Base-by-base conservation (phyloP, 2,113 vertebrate species). In the Collichthys lucidus region DNA sequence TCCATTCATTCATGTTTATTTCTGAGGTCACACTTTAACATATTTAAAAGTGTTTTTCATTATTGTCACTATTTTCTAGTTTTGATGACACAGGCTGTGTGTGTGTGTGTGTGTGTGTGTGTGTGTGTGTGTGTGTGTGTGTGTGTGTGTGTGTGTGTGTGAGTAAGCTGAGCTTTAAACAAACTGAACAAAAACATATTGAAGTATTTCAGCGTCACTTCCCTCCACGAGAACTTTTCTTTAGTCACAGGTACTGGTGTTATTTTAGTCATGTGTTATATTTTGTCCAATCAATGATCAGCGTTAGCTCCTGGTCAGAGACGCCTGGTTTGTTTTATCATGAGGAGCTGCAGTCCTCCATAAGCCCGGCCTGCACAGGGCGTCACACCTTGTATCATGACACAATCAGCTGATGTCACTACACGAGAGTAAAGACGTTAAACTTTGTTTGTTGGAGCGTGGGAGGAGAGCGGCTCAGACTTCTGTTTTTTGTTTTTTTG, bases 391-490 rank as follows among this genome's bases (percentile, higher is more conserved):
- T 94, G 91, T 91, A 93, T 95, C 91, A 93, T 61, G 91, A 92
- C 90, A 90, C 92, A 89, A 92, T 77, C 74, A 84, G 78, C 93
- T 95, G 96, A 96, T 94, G 95, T 42, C 71, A 57, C 95, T 94
- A 92, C 91, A 93, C 92, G 88, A 92, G 86, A 92, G 86, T 17
- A 29, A 90, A 94, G 91, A 93, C 93, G 94, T 93, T 94, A 94
- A 89, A 94, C 77, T 91, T 94, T 77, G 49, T 49, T 62, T 40
- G 55, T 11, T 44, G 20, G 68, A 44, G 55, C 35, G 35, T 59
- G 49, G 4, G 63, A 55, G 44, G 46, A 57, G 20, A 55, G 92
- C 82, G 62, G 47, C 93, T 94, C 87, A 95, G 8, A 95, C 92
- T 95, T 94, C 59, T n/a, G n/a, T n/a, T 26, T 71, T 74, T 95